Evolutionary conservation across 1,140 invertebrate genomes (phyloP), one percentile per base, ranked within the genome.

Genomic region (Microvelia longipes): DNA sequence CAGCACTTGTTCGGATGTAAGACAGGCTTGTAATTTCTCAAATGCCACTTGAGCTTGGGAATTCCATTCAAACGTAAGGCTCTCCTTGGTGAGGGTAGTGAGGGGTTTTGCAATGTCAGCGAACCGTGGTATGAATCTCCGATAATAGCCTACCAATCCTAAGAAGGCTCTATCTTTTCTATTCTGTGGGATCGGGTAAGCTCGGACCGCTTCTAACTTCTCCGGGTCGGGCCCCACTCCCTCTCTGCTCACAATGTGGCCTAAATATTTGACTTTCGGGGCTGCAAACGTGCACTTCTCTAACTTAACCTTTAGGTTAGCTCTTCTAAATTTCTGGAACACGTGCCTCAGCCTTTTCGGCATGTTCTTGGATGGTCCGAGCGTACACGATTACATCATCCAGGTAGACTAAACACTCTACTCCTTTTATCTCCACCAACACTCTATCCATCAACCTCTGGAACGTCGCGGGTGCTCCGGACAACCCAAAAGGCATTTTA

Each of bases 241-340:
- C 1, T 79, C 67, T 50, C 74, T 69, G 1, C 77, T 76, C 30
- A 81, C 74, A 1, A 78, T 70, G 69, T 82, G 80, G 11, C 81
- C 81, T 29, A 83, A 74, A 73, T 80, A 81, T 5, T 72, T 68
- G 1, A 82, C 77, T 77, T 81, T 78, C 67, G 77, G 75, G 70
- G 13, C 72, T 29, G 81, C 69, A 73, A 83, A 83, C 69, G 79
- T 74, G 69, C 81, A 83, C 75, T 83, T 82, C n/a, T 77, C 75
- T 0, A 78, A 78, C 74, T 83, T 77, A 26, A 82, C 30, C 74
- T 81, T 80, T 29, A 83, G 72, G 66, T 78, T 78, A 70, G 76
- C 63, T 70, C 77, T 28, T 64, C 75, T 73, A 14, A 83, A 69
- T 70, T 19, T 74, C 72, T 76, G 60, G 64, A 82, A 80, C 1